phyloP scores from a whole-genome alignment of 2,797 vertebrate genomes.

The Enteromius fasciolatus region DNA sequence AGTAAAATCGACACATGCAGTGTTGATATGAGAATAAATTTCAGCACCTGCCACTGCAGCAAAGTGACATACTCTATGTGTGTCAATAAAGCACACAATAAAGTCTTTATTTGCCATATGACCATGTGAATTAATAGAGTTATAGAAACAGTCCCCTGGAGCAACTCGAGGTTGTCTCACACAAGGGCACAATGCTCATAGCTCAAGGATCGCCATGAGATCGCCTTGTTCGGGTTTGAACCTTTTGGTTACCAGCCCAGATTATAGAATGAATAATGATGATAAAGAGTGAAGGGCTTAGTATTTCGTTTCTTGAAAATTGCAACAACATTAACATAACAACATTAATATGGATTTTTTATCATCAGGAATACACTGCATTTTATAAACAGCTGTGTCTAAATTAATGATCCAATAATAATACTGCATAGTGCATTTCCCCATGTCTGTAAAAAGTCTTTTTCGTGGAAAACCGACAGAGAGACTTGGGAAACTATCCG shows the following conservation, averaged over 20 bases:
- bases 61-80: neutral
- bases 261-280: neutral
- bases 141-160: neutral
- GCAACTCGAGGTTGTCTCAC: neutral
- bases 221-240: neutral
- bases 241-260: neutral
- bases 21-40: neutral
- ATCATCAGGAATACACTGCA: neutral
- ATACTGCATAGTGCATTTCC: neutral
- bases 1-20: conserved; percentile 20
- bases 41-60: neutral
- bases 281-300: conserved; percentile 8
- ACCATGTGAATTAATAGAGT: conserved; percentile 8
- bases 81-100: conserved; percentile 7
- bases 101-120: conserved; percentile 11
- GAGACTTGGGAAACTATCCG: conserved; percentile 13
- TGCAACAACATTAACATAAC: neutral
- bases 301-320: conserved; percentile 44
- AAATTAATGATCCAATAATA: neutral
- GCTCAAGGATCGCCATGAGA: neutral
- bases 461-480: neutral
- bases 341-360: neutral
- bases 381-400: neutral
- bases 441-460: neutral
- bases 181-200: conserved; percentile 3